phyloP scores from a whole-genome alignment of 2,888 invertebrate genomes.

The Spicauda simplicius region DNA sequence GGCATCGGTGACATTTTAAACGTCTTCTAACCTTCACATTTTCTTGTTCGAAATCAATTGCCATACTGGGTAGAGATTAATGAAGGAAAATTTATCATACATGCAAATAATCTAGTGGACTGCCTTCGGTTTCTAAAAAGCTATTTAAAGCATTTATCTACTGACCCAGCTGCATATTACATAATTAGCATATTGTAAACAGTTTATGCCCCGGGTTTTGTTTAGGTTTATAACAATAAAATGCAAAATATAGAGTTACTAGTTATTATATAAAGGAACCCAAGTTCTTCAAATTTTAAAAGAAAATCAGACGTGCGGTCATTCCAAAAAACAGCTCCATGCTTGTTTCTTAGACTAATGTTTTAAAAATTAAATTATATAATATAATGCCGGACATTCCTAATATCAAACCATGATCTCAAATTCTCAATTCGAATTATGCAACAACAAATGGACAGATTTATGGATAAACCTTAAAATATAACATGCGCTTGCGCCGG shows the following conservation, averaged over 20 bases:
- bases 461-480: no score
- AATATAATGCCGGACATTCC: slow-evolving; percentile 17
- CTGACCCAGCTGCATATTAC: not conserved
- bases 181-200: not conserved
- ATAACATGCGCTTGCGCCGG: no score
- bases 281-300: no score
- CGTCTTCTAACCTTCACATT: slow-evolving; percentile 36
- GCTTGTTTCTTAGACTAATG: no score
- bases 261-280: no score
- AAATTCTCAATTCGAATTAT: slow-evolving; percentile 50
- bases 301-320: no score
- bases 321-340: no score
- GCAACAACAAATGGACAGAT: slow-evolving; percentile 2
- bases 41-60: slow-evolving; percentile 29
- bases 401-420: slow-evolving; percentile 63
- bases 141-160: slow-evolving; percentile 10
- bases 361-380: not conserved
- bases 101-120: slow-evolving; percentile 30
- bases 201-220: not conserved
- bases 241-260: no score
- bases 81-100: slow-evolving; percentile 24
- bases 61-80: slow-evolving; percentile 21
- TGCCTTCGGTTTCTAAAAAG: slow-evolving; percentile 23
- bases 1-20: slow-evolving; percentile 35
- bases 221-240: no score